Evolutionary conservation across 1,140 invertebrate species (phyloP).

Genomic region (Drosophila melanogaster): Release_6_plus_ISO1_MT NT_037436.4:22002001-22002500

Average conservation of each 20-base stretch:
- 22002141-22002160: not conserved
- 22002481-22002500: not conserved
- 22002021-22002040: conserved; percentile 40
- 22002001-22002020: conserved; percentile 34
- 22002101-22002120: conserved; percentile 17
- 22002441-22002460: too few species aligned
- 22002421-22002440: not conserved
- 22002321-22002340: conserved; percentile 12
- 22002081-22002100: conserved; percentile 56
- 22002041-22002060: not conserved
- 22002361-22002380: not conserved
- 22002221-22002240: conserved; percentile 2
- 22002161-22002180: not conserved
- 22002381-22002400: not conserved
- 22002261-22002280: conserved; percentile 21
- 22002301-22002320: conserved; percentile 40
- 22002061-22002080: conserved; percentile 52
- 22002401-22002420: not conserved
- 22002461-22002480: not conserved
- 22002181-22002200: too few species aligned
- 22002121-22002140: conserved; percentile 26
- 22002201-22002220: not conserved
- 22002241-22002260: conserved; percentile 5
- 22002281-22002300: conserved; percentile 35
- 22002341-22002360: not conserved